Evolutionary conservation across 2,888 invertebrate genomes (phyloP).

Genomic region (Yponomeuta sedellus): DNA sequence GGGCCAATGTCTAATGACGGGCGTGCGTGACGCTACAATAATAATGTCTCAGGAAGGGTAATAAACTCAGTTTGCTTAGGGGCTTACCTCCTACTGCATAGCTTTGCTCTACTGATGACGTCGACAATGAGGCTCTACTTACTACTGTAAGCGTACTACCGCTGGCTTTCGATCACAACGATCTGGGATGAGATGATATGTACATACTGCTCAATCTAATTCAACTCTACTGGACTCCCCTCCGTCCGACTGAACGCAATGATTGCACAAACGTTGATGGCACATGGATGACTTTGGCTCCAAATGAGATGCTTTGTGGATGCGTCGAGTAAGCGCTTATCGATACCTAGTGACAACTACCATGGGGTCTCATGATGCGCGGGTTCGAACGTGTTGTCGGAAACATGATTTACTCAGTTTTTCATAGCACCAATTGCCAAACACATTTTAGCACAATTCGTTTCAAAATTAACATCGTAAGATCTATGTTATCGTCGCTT

Average conservation of each 20-base stretch:
- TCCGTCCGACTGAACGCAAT: conserved; percentile 28
- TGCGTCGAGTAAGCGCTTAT: conserved; percentile 44
- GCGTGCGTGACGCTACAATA: not conserved
- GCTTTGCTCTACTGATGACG: conserved; percentile 48
- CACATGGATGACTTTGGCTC: conserved; percentile 51
- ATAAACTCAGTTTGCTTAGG: conserved; percentile 54
- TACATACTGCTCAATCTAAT: conserved; percentile 24
- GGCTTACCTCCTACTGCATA: conserved; percentile 58
- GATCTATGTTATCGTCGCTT: conserved; percentile 54
- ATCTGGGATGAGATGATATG: conserved; percentile 37
- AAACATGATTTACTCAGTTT: conserved; percentile 29
- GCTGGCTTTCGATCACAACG: conserved; percentile 36
- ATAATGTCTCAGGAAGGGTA: conserved; percentile 23
- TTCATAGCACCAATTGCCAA: conserved; percentile 64
- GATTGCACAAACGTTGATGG: conserved; percentile 37
- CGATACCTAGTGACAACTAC: conserved; percentile 57
- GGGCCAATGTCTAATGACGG: conserved; percentile 1
- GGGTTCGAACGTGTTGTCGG: conserved; percentile 37
- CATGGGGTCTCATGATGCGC: conserved; percentile 42
- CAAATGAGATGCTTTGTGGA: conserved; percentile 3
- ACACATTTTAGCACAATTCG: conserved; percentile 50
- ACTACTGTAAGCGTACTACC: conserved; percentile 20
- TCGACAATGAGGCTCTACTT: conserved; percentile 32
- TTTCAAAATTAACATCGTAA: conserved; percentile 46
- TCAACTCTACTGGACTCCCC: conserved; percentile 15